A percentile compares a stretch with the other conserved stretches of the same genome.
Evolutionary conservation across 1,140 invertebrate genomes (phyloP).

Genomic region (Drosophila elegans): DNA sequence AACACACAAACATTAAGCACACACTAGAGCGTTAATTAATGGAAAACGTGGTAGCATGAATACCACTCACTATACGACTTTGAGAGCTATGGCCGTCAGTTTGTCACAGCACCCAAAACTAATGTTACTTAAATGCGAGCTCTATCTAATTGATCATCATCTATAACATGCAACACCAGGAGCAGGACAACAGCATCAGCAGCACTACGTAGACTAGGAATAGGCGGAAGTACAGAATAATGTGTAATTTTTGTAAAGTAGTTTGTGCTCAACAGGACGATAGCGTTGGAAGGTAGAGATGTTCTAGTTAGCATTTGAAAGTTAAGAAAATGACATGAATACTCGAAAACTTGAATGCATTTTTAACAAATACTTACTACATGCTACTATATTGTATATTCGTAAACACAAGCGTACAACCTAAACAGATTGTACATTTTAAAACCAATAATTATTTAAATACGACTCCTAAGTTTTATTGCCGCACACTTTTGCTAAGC

Average conservation of each 20-base stretch:
- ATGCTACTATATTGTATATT: conserved; percentile 36
- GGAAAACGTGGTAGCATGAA: conserved; percentile 38
- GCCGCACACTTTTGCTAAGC: conserved; percentile 70
- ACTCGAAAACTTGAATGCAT: conserved; percentile 78
- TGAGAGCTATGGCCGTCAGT: conserved; percentile 55
- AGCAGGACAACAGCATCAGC: background rate
- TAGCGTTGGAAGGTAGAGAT: conserved; percentile 33
- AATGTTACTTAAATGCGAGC: conserved; percentile 62
- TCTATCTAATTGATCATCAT: conserved; percentile 41
- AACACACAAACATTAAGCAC: conserved; percentile 40
- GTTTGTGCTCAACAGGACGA: conserved; percentile 54
- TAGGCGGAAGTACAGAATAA: conserved; percentile 38
- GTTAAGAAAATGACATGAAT: conserved; percentile 78
- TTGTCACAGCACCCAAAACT: conserved; percentile 70
- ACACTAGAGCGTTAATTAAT: conserved; percentile 67
- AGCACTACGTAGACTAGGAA: conserved; percentile 31
- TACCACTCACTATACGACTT: conserved; percentile 34
- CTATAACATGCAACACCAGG: conserved; percentile 3
- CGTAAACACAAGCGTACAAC: conserved; percentile 23
- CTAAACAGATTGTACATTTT: conserved; percentile 51
- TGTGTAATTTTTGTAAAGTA: conserved; percentile 78
- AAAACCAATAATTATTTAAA: conserved; percentile 36
- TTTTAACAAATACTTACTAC: conserved; percentile 72
- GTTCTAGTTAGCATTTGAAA: conserved; percentile 71
- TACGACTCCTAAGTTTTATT: conserved; percentile 46